Conservation (phyloP, 2,113 vertebrate genomes). For the Kryptolebias marmoratus region DNA sequence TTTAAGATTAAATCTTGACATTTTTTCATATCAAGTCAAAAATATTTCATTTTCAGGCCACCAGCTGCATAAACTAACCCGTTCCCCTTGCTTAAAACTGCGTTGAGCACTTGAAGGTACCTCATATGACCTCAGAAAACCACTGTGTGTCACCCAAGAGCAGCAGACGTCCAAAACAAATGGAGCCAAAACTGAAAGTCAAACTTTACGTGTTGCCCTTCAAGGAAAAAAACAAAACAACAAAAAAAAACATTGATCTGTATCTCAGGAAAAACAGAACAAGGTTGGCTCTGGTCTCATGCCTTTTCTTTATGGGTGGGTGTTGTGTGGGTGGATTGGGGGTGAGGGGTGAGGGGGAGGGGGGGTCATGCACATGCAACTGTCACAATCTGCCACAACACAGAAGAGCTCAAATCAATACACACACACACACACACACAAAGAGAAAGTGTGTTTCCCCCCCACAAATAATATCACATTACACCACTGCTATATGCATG, state of each 20-base stretch:
- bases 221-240: no score
- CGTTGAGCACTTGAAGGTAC: neutral
- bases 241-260: neutral
- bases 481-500: neutral
- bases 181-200: constrained; percentile 7
- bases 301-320: neutral
- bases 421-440: neutral
- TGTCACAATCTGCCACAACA: neutral
- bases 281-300: neutral
- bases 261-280: constrained; percentile 3
- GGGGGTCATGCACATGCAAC: neutral
- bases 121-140: neutral
- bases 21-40: neutral
- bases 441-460: neutral
- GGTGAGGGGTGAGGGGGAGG: neutral
- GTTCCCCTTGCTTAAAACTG: neutral
- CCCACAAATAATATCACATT: neutral
- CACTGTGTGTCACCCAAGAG: constrained; percentile 7
- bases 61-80: neutral
- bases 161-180: constrained; percentile 1
- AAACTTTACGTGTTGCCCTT: neutral
- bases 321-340: no score
- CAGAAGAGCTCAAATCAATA: neutral
- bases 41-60: neutral
- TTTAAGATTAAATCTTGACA: no score